Evolutionary conservation across 2,113 vertebrate species (phyloP), one percentile per base, ranked within the genome.

Genomic region (Bujurquina vittata): DNA sequence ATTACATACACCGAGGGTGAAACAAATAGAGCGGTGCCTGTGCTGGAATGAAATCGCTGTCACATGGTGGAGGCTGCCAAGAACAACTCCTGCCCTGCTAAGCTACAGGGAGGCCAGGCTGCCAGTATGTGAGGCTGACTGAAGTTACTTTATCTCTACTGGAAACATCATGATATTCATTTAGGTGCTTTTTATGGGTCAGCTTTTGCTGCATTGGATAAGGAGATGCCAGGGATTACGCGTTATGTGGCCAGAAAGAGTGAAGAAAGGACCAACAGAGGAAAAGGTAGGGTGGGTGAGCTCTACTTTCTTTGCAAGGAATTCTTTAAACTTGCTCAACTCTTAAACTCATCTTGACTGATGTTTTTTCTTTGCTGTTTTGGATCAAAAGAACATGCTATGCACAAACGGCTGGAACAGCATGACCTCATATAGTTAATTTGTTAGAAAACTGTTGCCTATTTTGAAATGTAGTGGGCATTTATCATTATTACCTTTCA

Each of bases 1-100:
- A 82, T 88, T 83, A 85, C 81, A 87, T 62, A 88, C 82, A 89
- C 63, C 31, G 52, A 81, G 77, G 78, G 79, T 49, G 89, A 88
- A 78, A 92, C 76, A 91, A 91, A 92, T 65, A 86, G 62, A 63
- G 35, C 29, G 1, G 46, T 73, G 63, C 61, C 73, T 81, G 63
- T 33, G 58, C 72, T 87, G 75, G 88, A 89, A 92, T 88, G 83
- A 79, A 87, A 90, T 72, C 31, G 26, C 76, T 5, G 63, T 84
- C 67, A 81, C 62, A 81, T 57, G 78, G 75, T 4, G 3, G 78
- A 37, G n/a, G 67, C 86, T 93, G 88, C 86, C 89, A 81, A 84
- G 74, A 88, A 80, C 76, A 74, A 23, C 75, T 79, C 74, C 75
- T 33, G 5, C 62, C 54, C 40, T 79, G 72, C 81, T 85, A 77